phyloP scores from a whole-genome alignment of 2,888 invertebrate genomes.

The Carterocephalus palaemon region DNA sequence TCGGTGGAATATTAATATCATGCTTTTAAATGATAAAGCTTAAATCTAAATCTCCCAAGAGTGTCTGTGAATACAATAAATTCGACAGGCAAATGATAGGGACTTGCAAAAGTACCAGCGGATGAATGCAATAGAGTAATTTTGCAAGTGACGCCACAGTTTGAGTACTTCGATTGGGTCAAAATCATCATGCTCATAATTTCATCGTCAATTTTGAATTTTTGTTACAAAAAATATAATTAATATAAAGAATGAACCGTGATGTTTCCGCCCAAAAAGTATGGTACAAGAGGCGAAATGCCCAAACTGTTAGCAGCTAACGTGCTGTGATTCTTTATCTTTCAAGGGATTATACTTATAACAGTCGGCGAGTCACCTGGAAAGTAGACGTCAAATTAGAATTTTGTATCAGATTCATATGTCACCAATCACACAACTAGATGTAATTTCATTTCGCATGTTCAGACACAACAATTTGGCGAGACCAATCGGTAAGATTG shows the following conservation, averaged over 20 bases:
- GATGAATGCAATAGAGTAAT: conserved; percentile 49
- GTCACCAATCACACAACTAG: conserved; percentile 63
- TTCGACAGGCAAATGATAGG: conserved; percentile 71
- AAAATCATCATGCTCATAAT: conserved; percentile 37
- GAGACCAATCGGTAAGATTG: conserved; percentile 51
- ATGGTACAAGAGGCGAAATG: conserved; percentile 42
- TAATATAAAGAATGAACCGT: conserved; percentile 11
- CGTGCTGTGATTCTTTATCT: conserved; percentile 69
- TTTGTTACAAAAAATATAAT: not conserved
- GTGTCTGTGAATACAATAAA: conserved; percentile 65
- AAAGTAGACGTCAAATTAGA: conserved; percentile 78
- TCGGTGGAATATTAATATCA: conserved; percentile 68
- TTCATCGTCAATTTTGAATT: not conserved
- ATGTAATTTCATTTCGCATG: conserved; percentile 33
- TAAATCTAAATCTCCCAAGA: conserved; percentile 72
- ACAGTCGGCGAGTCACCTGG: conserved; percentile 76
- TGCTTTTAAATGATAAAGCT: conserved; percentile 74
- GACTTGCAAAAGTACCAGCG: conserved; percentile 71
- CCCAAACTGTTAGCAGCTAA: conserved; percentile 58
- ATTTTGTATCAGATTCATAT: conserved; percentile 69
- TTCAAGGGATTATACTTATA: conserved; percentile 71
- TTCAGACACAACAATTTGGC: conserved; percentile 70
- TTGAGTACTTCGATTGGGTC: conserved; percentile 53
- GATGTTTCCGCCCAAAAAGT: conserved; percentile 12
- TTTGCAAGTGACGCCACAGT: conserved; percentile 66